phyloP scores from a whole-genome alignment of 1,140 invertebrate species.

The Piezodorus guildinii region DNA sequence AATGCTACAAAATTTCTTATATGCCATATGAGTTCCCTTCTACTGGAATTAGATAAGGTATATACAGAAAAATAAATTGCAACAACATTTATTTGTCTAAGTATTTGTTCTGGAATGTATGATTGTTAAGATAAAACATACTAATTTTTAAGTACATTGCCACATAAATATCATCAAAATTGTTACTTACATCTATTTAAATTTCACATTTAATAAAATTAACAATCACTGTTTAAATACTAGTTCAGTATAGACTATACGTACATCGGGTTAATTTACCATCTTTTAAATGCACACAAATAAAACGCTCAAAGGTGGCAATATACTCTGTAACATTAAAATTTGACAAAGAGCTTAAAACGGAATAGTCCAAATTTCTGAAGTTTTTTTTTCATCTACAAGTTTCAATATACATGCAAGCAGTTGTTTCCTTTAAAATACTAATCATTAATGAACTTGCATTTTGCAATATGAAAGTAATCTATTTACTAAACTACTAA shows the following conservation, averaged over 20 bases:
- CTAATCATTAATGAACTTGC: too few species aligned
- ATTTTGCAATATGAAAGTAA: too few species aligned
- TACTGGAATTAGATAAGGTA: not conserved
- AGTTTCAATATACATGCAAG: too few species aligned
- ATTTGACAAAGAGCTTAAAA: conserved; percentile 9
- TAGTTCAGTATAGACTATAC: too few species aligned
- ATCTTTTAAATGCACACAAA: not conserved
- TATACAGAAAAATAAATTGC: not conserved
- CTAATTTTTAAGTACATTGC: conserved; percentile 14
- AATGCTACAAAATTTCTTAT: not conserved
- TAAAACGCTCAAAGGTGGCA: not conserved
- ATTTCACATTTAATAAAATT: too few species aligned
- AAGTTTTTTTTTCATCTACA: too few species aligned
- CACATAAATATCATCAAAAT: not conserved
- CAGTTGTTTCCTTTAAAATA: too few species aligned
- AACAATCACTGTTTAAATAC: too few species aligned
- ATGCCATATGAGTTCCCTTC: not conserved
- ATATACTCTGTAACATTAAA: not conserved
- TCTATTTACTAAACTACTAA: too few species aligned
- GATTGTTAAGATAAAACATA: not conserved
- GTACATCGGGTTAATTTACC: too few species aligned
- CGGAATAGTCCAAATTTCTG: not conserved
- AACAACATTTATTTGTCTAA: conserved; percentile 2
- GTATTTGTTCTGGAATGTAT: conserved; percentile 10
- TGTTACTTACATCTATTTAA: too few species aligned